Base-by-base conservation (phyloP, 2,888 invertebrate genomes). In the Ametastegia equiseti region DNA sequence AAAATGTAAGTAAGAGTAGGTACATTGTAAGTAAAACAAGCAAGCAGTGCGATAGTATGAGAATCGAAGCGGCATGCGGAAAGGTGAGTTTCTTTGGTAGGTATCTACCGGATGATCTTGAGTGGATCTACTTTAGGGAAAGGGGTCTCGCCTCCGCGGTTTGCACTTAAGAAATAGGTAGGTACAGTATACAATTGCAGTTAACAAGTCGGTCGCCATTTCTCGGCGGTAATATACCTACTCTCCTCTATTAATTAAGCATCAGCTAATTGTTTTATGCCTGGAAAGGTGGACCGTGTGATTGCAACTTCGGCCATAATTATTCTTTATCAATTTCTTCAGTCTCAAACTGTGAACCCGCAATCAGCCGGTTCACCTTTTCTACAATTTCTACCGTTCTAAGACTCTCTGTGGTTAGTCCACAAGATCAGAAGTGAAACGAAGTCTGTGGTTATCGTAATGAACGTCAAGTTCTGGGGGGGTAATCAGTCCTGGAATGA, bases 111-210 rank as follows among this genome's bases (percentile, higher is more conserved):
- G 80, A 78, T 83, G 63, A 71, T 80, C 69, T 82, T 81, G 82
- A 81, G 84, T 88, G 86, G 88, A 90, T 89, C 88, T 89, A 88
- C 88, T 87, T 87, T 86, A 86, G 88, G 87, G 87, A 86, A 82
- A 86, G 87, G 87, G 86, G 84, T 85, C n/a, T n/a, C 82, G 84
- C 85, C 84, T 80, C 81, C 50, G 30, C 30, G 65, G 33, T 65
- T 81, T 69, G 80, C 54, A 57, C 63, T 54, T 75, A 45, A 71
- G n/a, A 71, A 15, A 39, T 65, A 65, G 30, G 13, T 67, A 65
- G 30, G 13, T 67, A 36, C 65, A 39, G 65, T 67, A 39, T 39
- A 67, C 39, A 67, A 67, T 67, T 67, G 65, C 65, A 36, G n/a
- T 67, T 23, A 39, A 67, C 65, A 39, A 39, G 36, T 39, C 39